phyloP scores from a whole-genome alignment of 2,888 invertebrate species.

The Trissolcus brochymenae region DNA sequence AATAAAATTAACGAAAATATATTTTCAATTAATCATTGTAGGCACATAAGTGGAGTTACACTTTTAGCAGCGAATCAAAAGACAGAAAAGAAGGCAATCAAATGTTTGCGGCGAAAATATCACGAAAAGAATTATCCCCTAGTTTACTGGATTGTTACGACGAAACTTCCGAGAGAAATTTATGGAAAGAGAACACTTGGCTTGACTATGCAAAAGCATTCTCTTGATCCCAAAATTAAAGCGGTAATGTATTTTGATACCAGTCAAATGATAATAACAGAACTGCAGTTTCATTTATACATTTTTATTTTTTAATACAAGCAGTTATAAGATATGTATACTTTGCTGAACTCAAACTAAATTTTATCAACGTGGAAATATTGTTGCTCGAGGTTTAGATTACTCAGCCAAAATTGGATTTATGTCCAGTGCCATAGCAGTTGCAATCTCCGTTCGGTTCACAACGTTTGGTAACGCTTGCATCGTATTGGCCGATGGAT shows the following conservation, averaged over 20 bases:
- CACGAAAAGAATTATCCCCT: slow-evolving; percentile 10
- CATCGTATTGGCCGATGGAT: slow-evolving; percentile 4
- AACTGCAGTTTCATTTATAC: neutral
- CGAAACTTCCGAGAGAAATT: slow-evolving; percentile 43
- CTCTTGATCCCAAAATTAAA: slow-evolving; percentile 7
- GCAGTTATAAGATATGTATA: neutral
- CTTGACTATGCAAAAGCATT: slow-evolving; percentile 20
- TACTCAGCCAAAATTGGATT: neutral
- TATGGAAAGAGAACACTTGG: slow-evolving; percentile 21
- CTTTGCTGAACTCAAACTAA: too few relatives aligned
- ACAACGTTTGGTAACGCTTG: slow-evolving; percentile 17
- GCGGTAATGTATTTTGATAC: slow-evolving; percentile 20
- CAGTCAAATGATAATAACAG: neutral
- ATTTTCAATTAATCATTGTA: slow-evolving; percentile 12
- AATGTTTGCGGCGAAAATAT: slow-evolving; percentile 1
- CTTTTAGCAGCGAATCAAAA: slow-evolving; percentile 28
- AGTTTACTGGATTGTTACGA: slow-evolving; percentile 56
- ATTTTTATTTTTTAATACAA: neutral
- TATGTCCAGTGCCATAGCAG: neutral
- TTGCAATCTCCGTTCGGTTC: slow-evolving; percentile 26
- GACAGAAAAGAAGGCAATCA: slow-evolving; percentile 5
- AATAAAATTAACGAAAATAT: neutral
- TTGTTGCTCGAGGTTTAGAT: neutral
- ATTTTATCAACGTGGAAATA: too few relatives aligned
- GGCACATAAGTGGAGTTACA: slow-evolving; percentile 53